A percentile compares a stretch with the other conserved stretches of the same genome.
These are phyloP conservation scores for Pheosia tremula DNA, from an alignment of 2,888 invertebrate species.

Conservation along the genomic window DNA sequence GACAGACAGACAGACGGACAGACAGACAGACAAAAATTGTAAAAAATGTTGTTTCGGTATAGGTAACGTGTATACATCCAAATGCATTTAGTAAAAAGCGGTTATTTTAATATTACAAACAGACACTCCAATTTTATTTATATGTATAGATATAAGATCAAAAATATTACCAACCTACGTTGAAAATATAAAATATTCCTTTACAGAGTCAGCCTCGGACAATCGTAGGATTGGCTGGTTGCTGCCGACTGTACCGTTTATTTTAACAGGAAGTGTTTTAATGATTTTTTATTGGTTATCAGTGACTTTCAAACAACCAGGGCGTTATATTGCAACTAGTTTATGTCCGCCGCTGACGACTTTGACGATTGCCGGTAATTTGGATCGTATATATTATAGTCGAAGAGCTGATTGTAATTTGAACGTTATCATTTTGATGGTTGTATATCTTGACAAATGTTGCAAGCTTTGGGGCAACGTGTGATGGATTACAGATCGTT, in stretches of 20 bases:
- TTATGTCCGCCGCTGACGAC: constrained; percentile 43
- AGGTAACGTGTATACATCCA: too few relatives aligned
- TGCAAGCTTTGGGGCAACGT: neutral
- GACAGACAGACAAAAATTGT: too few relatives aligned
- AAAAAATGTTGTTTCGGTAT: too few relatives aligned
- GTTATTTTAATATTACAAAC: too few relatives aligned
- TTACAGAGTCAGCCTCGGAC: too few relatives aligned
- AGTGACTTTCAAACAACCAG: constrained; percentile 62
- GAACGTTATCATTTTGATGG: neutral
- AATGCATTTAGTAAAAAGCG: too few relatives aligned
- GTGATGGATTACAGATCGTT: neutral
- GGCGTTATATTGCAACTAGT: constrained; percentile 46
- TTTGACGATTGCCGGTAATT: constrained; percentile 51
- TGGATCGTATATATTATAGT: constrained; percentile 41
- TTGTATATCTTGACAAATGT: neutral
- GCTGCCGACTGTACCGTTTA: constrained; percentile 37
- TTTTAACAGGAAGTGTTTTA: constrained; percentile 69
- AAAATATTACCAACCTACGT: too few relatives aligned
- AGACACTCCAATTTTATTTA: too few relatives aligned
- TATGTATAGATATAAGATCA: too few relatives aligned
- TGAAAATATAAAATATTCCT: too few relatives aligned
- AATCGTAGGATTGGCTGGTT: constrained; percentile 8
- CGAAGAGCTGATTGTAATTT: constrained; percentile 20
- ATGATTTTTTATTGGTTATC: constrained; percentile 64
- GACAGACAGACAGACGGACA: too few relatives aligned